A percentile compares a stretch with the other conserved stretches of the same genome.
Conservation (phyloP, 2,888 invertebrate species). For the Cancer borealis region DNA sequence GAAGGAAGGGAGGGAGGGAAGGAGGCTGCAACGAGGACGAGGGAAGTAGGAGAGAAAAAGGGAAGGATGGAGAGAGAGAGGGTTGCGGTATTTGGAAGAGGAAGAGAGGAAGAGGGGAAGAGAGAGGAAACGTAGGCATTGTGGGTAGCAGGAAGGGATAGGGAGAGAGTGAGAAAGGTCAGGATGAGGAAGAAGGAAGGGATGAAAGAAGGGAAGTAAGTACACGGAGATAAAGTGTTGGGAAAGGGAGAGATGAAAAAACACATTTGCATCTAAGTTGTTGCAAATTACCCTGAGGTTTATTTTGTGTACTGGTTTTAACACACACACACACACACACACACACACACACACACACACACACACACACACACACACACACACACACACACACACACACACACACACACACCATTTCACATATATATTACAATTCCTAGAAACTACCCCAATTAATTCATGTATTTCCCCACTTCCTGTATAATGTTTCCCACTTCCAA, state of each 20-base stretch:
- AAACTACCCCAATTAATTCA: not conserved
- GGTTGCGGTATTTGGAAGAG: not conserved
- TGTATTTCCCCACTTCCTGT: constrained; percentile 7
- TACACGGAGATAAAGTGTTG: not conserved
- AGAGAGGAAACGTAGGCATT: not conserved
- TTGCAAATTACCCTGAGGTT: not conserved
- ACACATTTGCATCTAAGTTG: not conserved
- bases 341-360: constrained; percentile 37
- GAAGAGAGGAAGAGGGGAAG: not conserved
- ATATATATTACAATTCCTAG: not conserved
- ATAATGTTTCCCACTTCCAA: not conserved
- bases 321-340: constrained; percentile 40
- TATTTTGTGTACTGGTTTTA: not conserved
- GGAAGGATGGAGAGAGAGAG: not conserved
- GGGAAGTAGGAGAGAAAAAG: not conserved
- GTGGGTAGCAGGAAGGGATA: not conserved
- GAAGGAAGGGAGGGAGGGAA: not conserved
- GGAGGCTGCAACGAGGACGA: not conserved
- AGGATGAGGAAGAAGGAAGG: not conserved
- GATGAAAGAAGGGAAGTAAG: not conserved
- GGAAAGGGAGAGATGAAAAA: not conserved
- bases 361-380: not conserved
- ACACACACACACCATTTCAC: constrained; percentile 2
- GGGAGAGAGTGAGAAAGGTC: not conserved
- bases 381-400: constrained; percentile 47